Evolutionary conservation across 1,140 invertebrate genomes (phyloP).

Genomic region (Monomorium pharaonis): DNA sequence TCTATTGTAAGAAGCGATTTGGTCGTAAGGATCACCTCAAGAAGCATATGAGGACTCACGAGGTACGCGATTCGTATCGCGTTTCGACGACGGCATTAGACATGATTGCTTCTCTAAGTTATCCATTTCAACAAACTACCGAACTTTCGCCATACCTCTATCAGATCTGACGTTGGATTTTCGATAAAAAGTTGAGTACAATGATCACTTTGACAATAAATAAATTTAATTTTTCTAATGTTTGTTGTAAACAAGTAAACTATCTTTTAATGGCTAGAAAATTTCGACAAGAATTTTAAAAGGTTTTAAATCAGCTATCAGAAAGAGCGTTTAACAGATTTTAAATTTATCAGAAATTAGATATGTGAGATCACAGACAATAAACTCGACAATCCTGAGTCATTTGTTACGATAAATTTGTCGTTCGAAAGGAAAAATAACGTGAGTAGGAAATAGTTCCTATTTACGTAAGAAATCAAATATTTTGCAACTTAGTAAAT

Average conservation of each 20-base stretch:
- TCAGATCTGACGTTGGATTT: constrained; percentile 40
- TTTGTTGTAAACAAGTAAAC: neutral
- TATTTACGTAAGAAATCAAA: neutral
- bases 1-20: constrained; percentile 93
- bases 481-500: neutral
- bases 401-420: neutral
- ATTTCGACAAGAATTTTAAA: neutral
- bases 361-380: too few relatives aligned
- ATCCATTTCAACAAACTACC: constrained; percentile 41
- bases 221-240: neutral
- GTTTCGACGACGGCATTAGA: constrained; percentile 53
- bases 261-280: too few relatives aligned
- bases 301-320: neutral
- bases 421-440: neutral
- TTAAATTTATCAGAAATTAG: too few relatives aligned
- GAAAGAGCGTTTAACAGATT: too few relatives aligned
- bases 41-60: constrained; percentile 92
- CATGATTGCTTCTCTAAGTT: constrained; percentile 32
- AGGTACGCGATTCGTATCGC: constrained; percentile 74
- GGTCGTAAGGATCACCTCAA: constrained; percentile 95
- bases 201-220: constrained; percentile 7
- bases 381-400: neutral
- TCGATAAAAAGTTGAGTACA: neutral
- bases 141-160: constrained; percentile 43
- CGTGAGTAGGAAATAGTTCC: too few relatives aligned